These are phyloP conservation scores for Anser brachyrhynchus DNA, from an alignment of 2,113 vertebrate genomes.

Conservation along the genomic window DNA sequence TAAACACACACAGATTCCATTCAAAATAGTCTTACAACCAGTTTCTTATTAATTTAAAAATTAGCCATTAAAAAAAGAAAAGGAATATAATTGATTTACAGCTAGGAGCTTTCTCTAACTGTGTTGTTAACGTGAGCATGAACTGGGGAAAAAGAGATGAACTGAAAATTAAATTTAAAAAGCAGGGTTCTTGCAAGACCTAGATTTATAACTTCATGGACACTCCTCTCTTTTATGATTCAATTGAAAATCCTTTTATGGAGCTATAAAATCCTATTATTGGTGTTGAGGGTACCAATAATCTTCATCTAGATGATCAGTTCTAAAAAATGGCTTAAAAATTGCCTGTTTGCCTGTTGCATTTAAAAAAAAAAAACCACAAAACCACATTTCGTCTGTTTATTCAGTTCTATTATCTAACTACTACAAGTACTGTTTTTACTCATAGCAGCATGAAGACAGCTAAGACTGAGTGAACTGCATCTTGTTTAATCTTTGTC, in stretches of 20 bases:
- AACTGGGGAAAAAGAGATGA: neutral
- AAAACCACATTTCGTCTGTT: neutral
- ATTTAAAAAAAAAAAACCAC: neutral
- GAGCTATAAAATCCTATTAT: no score
- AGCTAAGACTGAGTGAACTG: neutral
- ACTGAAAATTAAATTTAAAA: neutral
- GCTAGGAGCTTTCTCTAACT: neutral
- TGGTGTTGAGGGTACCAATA: neutral
- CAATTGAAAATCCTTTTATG: neutral
- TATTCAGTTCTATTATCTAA: neutral
- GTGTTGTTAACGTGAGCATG: neutral
- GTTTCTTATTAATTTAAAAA: neutral
- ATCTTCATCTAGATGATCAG: neutral
- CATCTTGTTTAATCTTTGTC: neutral
- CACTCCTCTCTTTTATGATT: neutral
- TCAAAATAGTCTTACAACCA: neutral
- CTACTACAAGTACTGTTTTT: neutral
- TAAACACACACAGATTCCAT: neutral
- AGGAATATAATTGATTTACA: neutral
- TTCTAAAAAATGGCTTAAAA: neutral
- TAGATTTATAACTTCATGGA: neutral
- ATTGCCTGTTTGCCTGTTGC: neutral
- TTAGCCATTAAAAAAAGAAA: neutral
- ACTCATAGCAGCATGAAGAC: neutral
- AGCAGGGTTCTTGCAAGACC: neutral